Conservation (phyloP, 2,797 vertebrate genomes). For the Lepilemur septentrionalis region DNA sequence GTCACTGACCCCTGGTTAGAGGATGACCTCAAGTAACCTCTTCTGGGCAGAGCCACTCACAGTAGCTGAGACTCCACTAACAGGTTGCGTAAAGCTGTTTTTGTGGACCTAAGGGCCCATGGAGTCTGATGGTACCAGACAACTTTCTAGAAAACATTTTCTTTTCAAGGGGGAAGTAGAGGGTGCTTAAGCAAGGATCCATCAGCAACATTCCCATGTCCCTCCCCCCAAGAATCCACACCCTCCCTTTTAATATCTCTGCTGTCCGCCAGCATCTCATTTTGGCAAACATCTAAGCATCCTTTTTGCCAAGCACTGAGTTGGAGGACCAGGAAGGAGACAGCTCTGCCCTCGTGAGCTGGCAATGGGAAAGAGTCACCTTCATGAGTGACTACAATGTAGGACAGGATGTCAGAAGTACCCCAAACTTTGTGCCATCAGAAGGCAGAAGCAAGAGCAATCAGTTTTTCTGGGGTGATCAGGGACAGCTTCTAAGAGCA, state of each 20-base stretch:
- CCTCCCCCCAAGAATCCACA: background rate
- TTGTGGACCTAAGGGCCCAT: background rate
- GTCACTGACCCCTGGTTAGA: conserved; percentile 29
- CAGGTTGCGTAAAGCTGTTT: background rate
- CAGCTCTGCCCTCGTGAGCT: background rate
- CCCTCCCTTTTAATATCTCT: background rate
- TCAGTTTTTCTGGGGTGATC: background rate
- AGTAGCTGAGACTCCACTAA: background rate
- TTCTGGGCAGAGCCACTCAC: background rate
- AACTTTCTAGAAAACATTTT: background rate
- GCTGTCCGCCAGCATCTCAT: background rate
- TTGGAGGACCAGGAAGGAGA: background rate
- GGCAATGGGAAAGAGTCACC: background rate
- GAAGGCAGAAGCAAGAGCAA: background rate
- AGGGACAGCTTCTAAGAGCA: background rate
- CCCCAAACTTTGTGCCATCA: background rate
- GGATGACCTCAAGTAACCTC: background rate
- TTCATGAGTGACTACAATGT: background rate
- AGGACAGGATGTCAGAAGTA: background rate
- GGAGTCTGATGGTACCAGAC: background rate
- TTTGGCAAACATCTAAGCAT: background rate
- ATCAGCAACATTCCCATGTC: background rate
- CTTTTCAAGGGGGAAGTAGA: background rate
- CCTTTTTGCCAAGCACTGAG: background rate
- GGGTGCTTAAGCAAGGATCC: background rate